Percentiles rank a stretch among this genome's conserved stretches.
Conservation (phyloP, 2,888 invertebrate genomes). For the Micropterix aruncella region DNA sequence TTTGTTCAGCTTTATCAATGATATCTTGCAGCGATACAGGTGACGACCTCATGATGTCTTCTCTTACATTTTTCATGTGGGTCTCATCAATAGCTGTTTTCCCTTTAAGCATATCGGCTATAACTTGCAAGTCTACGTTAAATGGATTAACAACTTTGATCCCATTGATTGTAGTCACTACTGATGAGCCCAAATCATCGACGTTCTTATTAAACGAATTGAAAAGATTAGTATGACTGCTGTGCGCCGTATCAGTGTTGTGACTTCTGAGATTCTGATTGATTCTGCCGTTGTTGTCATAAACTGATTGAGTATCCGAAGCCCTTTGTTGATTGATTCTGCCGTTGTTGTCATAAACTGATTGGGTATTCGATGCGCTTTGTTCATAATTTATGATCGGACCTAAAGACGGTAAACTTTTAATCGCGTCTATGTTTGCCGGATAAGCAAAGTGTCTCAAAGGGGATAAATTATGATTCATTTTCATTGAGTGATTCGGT, state of each 20-base stretch:
- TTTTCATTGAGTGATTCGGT: neutral
- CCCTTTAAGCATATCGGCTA: slow-evolving; percentile 33
- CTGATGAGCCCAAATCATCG: slow-evolving; percentile 16
- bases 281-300: slow-evolving; percentile 20
- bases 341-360: neutral
- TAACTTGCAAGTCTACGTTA: slow-evolving; percentile 33
- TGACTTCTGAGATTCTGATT: slow-evolving; percentile 34
- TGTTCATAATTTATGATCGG: neutral
- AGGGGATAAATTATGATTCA: neutral
- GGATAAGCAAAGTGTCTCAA: neutral
- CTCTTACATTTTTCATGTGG: slow-evolving; percentile 22
- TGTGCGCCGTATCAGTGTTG: slow-evolving; percentile 24
- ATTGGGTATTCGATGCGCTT: neutral
- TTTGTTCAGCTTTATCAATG: slow-evolving; percentile 3
- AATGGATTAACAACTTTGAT: slow-evolving; percentile 37
- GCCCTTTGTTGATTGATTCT: neutral
- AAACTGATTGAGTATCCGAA: neutral
- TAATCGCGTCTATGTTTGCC: too few relatives aligned
- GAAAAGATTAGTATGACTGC: slow-evolving; percentile 4
- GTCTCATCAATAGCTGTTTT: slow-evolving; percentile 25
- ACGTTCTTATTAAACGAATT: slow-evolving; percentile 4
- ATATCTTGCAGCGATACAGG: slow-evolving; percentile 7
- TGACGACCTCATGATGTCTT: slow-evolving; percentile 12
- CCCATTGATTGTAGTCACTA: slow-evolving; percentile 30
- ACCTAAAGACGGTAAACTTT: too few relatives aligned